Conservation (phyloP, 2,888 invertebrate genomes). For the Andrena trimmerana region DNA sequence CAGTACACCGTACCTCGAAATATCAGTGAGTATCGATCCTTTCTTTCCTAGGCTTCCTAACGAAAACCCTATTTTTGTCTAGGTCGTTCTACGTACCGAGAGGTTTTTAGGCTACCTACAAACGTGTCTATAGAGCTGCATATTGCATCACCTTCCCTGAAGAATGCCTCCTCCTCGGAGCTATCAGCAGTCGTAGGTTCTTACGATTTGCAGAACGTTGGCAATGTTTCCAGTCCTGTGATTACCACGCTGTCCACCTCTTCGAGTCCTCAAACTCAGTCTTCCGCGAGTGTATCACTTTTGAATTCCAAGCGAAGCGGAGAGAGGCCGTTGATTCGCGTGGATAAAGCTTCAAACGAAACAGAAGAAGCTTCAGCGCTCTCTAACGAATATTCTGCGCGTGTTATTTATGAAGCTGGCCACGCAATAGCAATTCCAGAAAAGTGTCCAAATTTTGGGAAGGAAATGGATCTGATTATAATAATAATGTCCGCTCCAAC, state of each 20-base stretch:
- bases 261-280: constrained; percentile 63
- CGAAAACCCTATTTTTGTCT: not conserved
- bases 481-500: constrained; percentile 90
- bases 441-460: constrained; percentile 82
- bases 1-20: constrained; percentile 72
- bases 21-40: constrained; percentile 72
- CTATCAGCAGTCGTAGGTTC: constrained; percentile 31
- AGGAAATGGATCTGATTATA: constrained; percentile 85
- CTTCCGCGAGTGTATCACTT: constrained; percentile 64
- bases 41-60: not conserved
- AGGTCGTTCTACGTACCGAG: constrained; percentile 67
- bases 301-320: constrained; percentile 57
- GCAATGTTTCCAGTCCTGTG: constrained; percentile 46
- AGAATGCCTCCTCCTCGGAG: constrained; percentile 68
- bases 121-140: constrained; percentile 68
- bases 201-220: constrained; percentile 50
- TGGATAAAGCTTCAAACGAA: constrained; percentile 50
- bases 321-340: constrained; percentile 56
- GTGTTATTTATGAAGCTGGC: constrained; percentile 80
- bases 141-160: constrained; percentile 35
- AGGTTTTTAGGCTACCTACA: constrained; percentile 49
- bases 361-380: constrained; percentile 83
- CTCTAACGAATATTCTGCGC: constrained; percentile 85
- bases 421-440: constrained; percentile 78
- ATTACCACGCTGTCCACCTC: constrained; percentile 65